phyloP scores from a whole-genome alignment of 2,797 vertebrate genomes.

The Synanceia verrucosa region DNA sequence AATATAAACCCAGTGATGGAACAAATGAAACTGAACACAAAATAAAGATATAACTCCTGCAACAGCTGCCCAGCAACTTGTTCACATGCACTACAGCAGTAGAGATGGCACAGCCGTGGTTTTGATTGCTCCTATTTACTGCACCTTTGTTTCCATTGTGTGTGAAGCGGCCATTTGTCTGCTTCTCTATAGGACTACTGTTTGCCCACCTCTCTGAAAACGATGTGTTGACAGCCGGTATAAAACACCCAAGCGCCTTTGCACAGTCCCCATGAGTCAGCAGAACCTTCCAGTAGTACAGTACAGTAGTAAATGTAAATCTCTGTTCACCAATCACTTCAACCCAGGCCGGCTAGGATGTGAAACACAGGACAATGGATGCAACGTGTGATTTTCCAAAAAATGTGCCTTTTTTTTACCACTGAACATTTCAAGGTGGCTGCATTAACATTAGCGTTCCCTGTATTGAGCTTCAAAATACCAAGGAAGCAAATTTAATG shows the following conservation, averaged over 20 bases:
- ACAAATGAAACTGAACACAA: background rate
- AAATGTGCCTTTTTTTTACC: background rate
- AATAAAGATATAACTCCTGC: background rate
- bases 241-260: conserved; percentile 54
- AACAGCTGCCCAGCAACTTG: conserved; percentile 15
- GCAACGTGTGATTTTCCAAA: conserved; percentile 28
- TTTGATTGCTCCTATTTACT: conserved; percentile 50
- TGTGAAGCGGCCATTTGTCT: conserved; percentile 51
- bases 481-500: background rate
- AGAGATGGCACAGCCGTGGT: conserved; percentile 6
- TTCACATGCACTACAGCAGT: background rate
- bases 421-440: background rate
- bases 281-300: conserved; percentile 62
- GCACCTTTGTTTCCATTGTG: conserved; percentile 67
- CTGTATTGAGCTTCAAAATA: background rate
- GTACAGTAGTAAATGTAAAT: conserved; percentile 41
- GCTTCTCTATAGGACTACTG: conserved; percentile 48
- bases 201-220: conserved; percentile 59
- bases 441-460: background rate
- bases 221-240: conserved; percentile 58
- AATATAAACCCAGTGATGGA: background rate
- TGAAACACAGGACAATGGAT: conserved; percentile 41
- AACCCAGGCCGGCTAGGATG: conserved; percentile 4
- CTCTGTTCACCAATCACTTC: conserved; percentile 23
- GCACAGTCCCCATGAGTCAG: conserved; percentile 66